Conservation (phyloP, 2,797 vertebrate species). For the Poeciliopsis presidionis region DNA sequence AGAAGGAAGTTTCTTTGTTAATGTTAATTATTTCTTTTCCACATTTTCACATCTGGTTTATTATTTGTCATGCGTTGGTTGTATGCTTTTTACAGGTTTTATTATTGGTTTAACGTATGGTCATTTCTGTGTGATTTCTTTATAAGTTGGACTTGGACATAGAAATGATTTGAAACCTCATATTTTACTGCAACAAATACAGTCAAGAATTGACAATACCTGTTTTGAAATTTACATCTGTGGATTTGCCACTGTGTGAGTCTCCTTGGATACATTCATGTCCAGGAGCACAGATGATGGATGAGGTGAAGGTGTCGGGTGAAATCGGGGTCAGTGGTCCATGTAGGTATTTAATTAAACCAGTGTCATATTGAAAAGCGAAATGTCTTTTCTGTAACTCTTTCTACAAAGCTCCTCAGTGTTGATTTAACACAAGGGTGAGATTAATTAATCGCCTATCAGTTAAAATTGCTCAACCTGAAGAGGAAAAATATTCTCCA, state of each 20-base stretch:
- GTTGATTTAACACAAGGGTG: not conserved
- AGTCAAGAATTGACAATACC: not conserved
- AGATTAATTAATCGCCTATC: not conserved
- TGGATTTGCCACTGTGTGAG: not conserved
- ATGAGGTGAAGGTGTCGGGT: conserved; percentile 15
- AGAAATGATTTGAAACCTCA: not conserved
- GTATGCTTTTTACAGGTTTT: not conserved
- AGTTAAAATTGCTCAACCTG: not conserved
- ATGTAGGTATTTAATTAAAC: conserved; percentile 11
- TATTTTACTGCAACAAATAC: not conserved
- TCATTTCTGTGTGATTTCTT: not conserved
- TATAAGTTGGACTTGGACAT: not conserved
- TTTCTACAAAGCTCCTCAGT: not conserved
- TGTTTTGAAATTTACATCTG: not conserved
- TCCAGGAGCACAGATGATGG: conserved; percentile 8
- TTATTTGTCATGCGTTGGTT: not conserved
- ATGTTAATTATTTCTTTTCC: not conserved
- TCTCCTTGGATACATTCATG: not conserved
- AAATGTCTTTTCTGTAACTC: not conserved
- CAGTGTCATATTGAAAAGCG: conserved; percentile 5
- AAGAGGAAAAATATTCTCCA: not conserved
- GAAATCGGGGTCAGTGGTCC: conserved; percentile 5
- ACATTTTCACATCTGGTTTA: not conserved
- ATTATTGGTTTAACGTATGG: not conserved
- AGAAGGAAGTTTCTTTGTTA: not conserved